These are phyloP conservation scores for Alviniconcha marisindica DNA, from an alignment of 1,140 invertebrate genomes.

Conservation along the genomic window DNA sequence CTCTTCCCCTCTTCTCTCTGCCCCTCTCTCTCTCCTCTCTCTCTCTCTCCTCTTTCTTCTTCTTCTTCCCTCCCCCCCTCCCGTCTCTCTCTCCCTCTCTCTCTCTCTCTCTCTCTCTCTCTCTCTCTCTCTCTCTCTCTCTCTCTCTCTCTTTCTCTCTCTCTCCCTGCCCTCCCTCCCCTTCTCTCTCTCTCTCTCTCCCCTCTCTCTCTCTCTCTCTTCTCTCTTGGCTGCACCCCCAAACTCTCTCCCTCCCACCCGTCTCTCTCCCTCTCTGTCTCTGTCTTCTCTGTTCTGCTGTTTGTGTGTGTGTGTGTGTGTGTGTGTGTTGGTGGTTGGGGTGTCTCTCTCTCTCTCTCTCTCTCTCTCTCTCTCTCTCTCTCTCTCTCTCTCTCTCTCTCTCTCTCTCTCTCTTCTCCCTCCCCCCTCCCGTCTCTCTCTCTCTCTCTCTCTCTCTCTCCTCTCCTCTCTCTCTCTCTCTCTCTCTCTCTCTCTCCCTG, in stretches of 20 bases:
- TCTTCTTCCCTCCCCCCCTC: too few relatives aligned
- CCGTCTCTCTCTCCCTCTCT: too few relatives aligned
- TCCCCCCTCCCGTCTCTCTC: too few relatives aligned
- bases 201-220: neutral
- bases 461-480: neutral
- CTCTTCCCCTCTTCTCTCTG: neutral
- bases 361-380: constrained; percentile 3
- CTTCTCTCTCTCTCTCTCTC: neutral
- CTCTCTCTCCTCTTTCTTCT: neutral
- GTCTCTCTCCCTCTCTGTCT: neutral
- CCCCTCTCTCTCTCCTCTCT: neutral
- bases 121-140: neutral
- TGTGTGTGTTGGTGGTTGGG: too few relatives aligned
- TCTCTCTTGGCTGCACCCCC: neutral
- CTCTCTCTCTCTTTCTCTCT: neutral
- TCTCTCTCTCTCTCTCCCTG: neutral
- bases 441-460: neutral
- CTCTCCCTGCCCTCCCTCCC: neutral
- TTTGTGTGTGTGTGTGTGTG: too few relatives aligned
- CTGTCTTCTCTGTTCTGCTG: neutral
- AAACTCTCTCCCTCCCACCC: neutral
- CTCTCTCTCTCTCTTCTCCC: neutral
- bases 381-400: neutral
- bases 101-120: neutral
- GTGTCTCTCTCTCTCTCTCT: neutral